These are phyloP conservation scores for Columba livia DNA, from an alignment of 2,113 vertebrate species.

Conservation along the genomic window DNA sequence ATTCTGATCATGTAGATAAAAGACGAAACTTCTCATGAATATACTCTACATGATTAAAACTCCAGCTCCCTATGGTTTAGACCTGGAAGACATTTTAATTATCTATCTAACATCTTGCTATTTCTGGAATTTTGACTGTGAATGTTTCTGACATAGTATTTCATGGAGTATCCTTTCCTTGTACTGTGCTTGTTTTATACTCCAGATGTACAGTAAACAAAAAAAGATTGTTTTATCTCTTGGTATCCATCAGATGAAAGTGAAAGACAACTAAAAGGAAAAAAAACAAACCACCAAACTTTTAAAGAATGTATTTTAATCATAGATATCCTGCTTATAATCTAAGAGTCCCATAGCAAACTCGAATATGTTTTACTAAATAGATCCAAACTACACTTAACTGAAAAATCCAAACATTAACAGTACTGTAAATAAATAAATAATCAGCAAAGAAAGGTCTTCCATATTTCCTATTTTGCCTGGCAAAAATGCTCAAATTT, in stretches of 20 bases:
- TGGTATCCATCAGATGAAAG: slow-evolving; percentile 69
- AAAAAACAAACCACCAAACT: slow-evolving; percentile 20
- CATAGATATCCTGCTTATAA: background rate
- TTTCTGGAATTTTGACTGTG: slow-evolving; percentile 76
- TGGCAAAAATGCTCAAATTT: background rate
- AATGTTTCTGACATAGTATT: slow-evolving; percentile 75
- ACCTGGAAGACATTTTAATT: slow-evolving; percentile 80
- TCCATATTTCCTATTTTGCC: background rate
- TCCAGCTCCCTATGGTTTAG: slow-evolving; percentile 72
- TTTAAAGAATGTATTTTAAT: slow-evolving; percentile 56
- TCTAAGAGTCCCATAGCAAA: background rate
- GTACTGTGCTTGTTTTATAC: slow-evolving; percentile 65
- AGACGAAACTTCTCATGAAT: slow-evolving; percentile 74
- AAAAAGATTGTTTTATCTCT: slow-evolving; percentile 75
- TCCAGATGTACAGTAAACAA: slow-evolving; percentile 77
- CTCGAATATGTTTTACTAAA: slow-evolving; percentile 2
- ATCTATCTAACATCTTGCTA: slow-evolving; percentile 78
- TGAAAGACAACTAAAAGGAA: slow-evolving; percentile 23
- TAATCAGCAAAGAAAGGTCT: background rate
- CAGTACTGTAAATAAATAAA: background rate
- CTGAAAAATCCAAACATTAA: background rate
- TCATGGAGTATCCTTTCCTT: slow-evolving; percentile 74
- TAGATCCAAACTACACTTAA: background rate
- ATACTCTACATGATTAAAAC: slow-evolving; percentile 76
- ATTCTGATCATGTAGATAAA: slow-evolving; percentile 74